Conservation (phyloP, 2,888 invertebrate genomes). For the Junonia oenone region DNA sequence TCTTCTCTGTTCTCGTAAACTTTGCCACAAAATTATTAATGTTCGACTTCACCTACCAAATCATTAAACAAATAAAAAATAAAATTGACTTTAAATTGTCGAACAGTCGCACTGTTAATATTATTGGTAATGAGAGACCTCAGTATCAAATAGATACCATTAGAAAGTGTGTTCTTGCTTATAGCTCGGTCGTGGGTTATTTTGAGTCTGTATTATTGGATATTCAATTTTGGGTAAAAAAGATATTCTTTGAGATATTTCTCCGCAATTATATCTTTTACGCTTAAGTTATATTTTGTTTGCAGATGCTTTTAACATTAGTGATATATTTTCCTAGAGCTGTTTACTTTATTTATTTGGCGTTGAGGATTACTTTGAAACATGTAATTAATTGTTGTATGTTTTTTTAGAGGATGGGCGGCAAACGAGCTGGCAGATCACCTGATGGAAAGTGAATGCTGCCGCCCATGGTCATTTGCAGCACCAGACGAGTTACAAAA, state of each 20-base stretch:
- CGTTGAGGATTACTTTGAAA: neutral
- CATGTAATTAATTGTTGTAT: too few relatives aligned
- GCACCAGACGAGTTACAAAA: too few relatives aligned
- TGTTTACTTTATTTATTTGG: neutral
- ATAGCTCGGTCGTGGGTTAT: neutral
- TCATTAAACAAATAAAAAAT: neutral
- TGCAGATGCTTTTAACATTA: neutral
- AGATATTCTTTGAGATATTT: neutral
- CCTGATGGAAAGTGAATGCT: too few relatives aligned
- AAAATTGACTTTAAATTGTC: slow-evolving; percentile 4
- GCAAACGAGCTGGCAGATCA: too few relatives aligned
- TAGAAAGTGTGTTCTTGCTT: too few relatives aligned
- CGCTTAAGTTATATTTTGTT: neutral
- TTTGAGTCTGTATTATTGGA: neutral
- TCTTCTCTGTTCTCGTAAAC: neutral
- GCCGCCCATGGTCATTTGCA: too few relatives aligned
- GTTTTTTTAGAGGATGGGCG: too few relatives aligned
- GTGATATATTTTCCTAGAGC: neutral
- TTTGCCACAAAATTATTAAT: neutral
- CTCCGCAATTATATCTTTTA: neutral
- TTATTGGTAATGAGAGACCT: slow-evolving; percentile 2
- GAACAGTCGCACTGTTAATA: neutral
- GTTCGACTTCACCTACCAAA: slow-evolving; percentile 2
- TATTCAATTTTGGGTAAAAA: slow-evolving; percentile 6
- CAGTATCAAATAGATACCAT: neutral